Evolutionary conservation across 2,113 vertebrate species (phyloP).

Genomic region (Girardinichthys multiradiatus): DNA sequence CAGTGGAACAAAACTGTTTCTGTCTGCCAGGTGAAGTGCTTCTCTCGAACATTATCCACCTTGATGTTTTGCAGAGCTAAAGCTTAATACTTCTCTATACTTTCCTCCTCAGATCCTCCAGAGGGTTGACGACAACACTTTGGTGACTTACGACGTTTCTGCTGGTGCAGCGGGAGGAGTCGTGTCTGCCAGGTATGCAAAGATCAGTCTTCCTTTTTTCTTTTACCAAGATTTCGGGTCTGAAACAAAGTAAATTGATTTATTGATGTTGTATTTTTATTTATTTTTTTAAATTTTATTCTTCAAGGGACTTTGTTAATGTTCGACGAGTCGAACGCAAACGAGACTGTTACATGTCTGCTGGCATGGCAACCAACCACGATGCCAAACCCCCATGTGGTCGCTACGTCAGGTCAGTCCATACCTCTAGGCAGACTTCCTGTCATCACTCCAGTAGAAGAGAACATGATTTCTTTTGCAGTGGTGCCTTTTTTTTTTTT

Average conservation of each 20-base stretch:
- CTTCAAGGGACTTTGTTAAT: constrained; percentile 92
- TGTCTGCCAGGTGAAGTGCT: constrained; percentile 85
- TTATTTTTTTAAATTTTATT: constrained; percentile 7
- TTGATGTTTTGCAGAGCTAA: neutral
- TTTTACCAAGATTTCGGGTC: neutral
- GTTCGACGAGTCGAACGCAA: constrained; percentile 92
- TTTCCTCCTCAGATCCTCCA: constrained; percentile 86
- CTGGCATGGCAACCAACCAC: constrained; percentile 90
- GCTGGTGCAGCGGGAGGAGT: constrained; percentile 92
- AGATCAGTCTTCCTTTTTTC: neutral
- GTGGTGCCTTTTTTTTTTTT: too few relatives aligned
- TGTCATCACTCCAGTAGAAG: constrained; percentile 6
- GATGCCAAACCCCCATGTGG: constrained; percentile 83
- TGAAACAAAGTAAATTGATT: constrained; percentile 8
- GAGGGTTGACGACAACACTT: constrained; percentile 92
- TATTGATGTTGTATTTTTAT: neutral
- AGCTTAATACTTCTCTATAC: neutral
- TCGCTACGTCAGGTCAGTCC: constrained; percentile 90
- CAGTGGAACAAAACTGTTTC: constrained; percentile 94
- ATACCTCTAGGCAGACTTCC: neutral
- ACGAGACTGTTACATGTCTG: constrained; percentile 91
- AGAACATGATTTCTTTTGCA: neutral
- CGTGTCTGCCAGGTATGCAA: constrained; percentile 89
- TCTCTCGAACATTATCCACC: neutral
- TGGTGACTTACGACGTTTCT: constrained; percentile 92